Conservation (phyloP, 1,140 invertebrate genomes). For the Diabrotica virgifera region DNA sequence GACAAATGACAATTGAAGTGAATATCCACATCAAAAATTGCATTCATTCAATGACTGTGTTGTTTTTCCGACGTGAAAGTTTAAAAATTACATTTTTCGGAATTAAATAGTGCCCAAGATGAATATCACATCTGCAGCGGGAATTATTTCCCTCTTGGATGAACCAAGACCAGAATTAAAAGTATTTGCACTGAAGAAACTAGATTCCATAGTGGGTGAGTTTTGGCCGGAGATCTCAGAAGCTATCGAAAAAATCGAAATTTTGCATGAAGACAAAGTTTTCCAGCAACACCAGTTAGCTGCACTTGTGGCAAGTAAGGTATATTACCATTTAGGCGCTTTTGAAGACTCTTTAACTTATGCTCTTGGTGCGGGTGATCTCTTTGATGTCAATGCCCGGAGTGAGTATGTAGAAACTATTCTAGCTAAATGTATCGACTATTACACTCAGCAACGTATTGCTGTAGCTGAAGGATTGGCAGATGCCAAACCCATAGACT, state of each 20-base stretch:
- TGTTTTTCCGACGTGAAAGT: neutral
- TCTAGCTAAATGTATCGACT: conserved; percentile 89
- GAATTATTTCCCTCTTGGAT: conserved; percentile 93
- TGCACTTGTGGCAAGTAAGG: conserved; percentile 96
- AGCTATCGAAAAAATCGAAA: conserved; percentile 96
- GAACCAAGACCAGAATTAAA: conserved; percentile 91
- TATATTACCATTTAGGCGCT: conserved; percentile 96
- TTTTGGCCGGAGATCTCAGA: conserved; percentile 99
- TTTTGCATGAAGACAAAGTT: conserved; percentile 86
- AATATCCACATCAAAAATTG: neutral
- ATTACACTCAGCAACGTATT: conserved; percentile 86
- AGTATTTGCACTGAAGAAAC: conserved; percentile 85
- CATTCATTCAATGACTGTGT: neutral
- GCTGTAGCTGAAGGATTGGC: conserved; percentile 61
- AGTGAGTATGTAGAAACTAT: conserved; percentile 97
- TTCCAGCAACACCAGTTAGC: conserved; percentile 90
- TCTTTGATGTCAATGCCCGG: conserved; percentile 91
- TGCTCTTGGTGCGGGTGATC: conserved; percentile 86
- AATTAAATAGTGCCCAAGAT: conserved; percentile 23
- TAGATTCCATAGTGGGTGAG: conserved; percentile 93
- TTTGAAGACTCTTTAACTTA: conserved; percentile 95
- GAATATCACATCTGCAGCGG: conserved; percentile 58
- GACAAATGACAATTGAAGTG: neutral
- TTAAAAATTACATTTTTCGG: neutral
- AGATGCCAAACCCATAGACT: conserved; percentile 74